Percentiles rank a stretch among this genome's conserved stretches.
These are phyloP conservation scores for Charanyca ferruginea DNA, from an alignment of 2,888 invertebrate genomes.

Conservation along the genomic window DNA sequence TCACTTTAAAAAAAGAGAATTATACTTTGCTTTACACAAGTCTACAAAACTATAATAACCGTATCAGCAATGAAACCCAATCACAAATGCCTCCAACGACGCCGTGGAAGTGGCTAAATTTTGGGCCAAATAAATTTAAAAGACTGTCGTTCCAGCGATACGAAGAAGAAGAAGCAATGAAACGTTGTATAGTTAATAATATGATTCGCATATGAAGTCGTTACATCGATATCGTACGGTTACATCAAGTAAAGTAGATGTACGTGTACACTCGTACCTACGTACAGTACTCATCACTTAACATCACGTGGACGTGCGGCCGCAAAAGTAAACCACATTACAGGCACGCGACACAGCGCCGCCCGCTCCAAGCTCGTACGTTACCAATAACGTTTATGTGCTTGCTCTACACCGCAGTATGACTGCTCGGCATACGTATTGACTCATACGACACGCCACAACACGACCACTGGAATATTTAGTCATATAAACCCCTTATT, in stretches of 20 bases:
- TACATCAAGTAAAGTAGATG: constrained; percentile 26
- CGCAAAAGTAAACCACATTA: constrained; percentile 70
- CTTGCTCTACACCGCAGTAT: constrained; percentile 56
- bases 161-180: no score
- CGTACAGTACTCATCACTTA: constrained; percentile 67
- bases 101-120: no score
- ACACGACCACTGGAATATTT: constrained; percentile 53
- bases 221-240: constrained; percentile 16
- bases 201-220: constrained; percentile 42
- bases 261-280: constrained; percentile 31
- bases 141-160: no score
- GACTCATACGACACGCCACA: constrained; percentile 48
- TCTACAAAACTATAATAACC: neutral
- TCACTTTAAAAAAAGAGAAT: neutral
- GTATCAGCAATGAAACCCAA: constrained; percentile 6
- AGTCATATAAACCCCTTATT: constrained; percentile 31
- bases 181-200: constrained; percentile 29
- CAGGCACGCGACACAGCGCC: constrained; percentile 37
- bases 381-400: constrained; percentile 65
- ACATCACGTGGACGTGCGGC: constrained; percentile 67
- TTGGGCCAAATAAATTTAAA: no score
- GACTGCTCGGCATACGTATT: constrained; percentile 51
- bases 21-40: neutral
- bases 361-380: constrained; percentile 54
- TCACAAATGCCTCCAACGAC: no score